Conservation (phyloP, 2,888 invertebrate genomes). For the Cyclophora punctaria region DNA sequence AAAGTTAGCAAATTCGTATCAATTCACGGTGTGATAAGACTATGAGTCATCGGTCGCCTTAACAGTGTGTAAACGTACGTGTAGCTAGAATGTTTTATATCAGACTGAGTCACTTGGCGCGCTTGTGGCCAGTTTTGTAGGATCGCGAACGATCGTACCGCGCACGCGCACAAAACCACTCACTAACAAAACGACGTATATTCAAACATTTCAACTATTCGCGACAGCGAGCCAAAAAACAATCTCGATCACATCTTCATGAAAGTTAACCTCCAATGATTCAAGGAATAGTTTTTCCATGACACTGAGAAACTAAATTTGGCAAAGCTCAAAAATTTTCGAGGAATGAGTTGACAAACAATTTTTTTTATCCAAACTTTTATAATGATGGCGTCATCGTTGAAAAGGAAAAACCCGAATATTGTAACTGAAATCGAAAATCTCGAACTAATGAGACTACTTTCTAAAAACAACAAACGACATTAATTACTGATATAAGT, state of each 20-base stretch:
- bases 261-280: slow-evolving; percentile 42
- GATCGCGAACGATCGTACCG: slow-evolving; percentile 44
- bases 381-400: slow-evolving; percentile 8
- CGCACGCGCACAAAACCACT: slow-evolving; percentile 55
- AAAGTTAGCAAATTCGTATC: slow-evolving; percentile 39
- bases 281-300: slow-evolving; percentile 57
- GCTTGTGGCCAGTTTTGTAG: slow-evolving; percentile 66
- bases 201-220: slow-evolving; percentile 56
- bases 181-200: slow-evolving; percentile 41
- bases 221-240: slow-evolving; percentile 52
- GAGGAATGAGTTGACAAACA: slow-evolving; percentile 7
- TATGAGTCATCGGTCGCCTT: slow-evolving; percentile 57
- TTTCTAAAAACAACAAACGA: too few relatives aligned
- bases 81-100: slow-evolving; percentile 68
- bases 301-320: slow-evolving; percentile 38
- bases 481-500: slow-evolving; percentile 1
- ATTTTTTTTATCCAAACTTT: slow-evolving; percentile 10
- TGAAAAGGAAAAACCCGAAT: too few relatives aligned
- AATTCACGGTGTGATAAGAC: slow-evolving; percentile 61
- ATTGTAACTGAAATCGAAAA: not conserved
- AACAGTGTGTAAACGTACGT: slow-evolving; percentile 51
- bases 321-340: slow-evolving; percentile 25
- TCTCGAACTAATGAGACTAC: not conserved
- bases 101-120: slow-evolving; percentile 68
- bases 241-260: slow-evolving; percentile 38